Conservation (phyloP, 2,113 vertebrate species). For the Burhinus bistriatus region DNA sequence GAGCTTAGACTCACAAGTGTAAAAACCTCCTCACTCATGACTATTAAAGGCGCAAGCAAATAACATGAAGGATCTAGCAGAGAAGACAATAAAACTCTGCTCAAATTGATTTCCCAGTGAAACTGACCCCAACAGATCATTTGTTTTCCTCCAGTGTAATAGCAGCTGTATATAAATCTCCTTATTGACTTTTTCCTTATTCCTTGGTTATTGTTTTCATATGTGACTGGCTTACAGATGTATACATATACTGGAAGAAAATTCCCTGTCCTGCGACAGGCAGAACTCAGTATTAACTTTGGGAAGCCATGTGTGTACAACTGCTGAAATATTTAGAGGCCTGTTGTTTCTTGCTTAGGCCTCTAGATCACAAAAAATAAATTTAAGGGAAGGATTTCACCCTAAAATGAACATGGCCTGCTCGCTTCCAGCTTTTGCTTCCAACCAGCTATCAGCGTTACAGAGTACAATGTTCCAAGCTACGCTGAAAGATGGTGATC, state of each 20-base stretch:
- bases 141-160: slow-evolving; percentile 54
- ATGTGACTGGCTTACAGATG: slow-evolving; percentile 33
- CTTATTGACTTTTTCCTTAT: slow-evolving; percentile 48
- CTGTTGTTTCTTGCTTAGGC: neutral
- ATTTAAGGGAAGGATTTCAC: neutral
- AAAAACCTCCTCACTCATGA: slow-evolving; percentile 29
- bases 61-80: slow-evolving; percentile 35
- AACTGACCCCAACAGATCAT: slow-evolving; percentile 36
- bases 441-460: neutral
- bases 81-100: slow-evolving; percentile 19
- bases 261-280: neutral
- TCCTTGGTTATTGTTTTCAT: slow-evolving; percentile 56
- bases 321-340: slow-evolving; percentile 10
- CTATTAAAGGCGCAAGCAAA: slow-evolving; percentile 54
- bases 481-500: neutral
- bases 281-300: neutral
- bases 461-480: neutral
- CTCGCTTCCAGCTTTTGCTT: neutral
- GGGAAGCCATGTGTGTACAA: neutral
- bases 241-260: neutral
- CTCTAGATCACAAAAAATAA: neutral
- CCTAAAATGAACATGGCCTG: neutral
- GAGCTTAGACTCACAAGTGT: slow-evolving; percentile 34
- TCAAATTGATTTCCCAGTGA: slow-evolving; percentile 54
- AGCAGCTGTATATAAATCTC: slow-evolving; percentile 62